Base-by-base conservation (phyloP, 2,797 vertebrate species). In the Macroramphosus scolopax region DNA sequence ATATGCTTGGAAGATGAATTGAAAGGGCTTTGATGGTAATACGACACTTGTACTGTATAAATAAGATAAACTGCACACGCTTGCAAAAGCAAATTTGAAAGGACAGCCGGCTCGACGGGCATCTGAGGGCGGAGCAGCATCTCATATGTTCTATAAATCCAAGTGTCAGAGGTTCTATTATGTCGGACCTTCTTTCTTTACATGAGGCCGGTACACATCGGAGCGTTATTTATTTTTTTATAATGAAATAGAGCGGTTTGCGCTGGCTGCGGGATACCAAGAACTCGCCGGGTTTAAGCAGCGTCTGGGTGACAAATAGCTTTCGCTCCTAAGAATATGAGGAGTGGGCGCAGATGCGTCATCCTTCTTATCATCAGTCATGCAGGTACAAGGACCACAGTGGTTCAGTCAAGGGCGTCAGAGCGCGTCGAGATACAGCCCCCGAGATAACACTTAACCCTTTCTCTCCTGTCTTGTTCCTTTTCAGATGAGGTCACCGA, bases 291-390 rank as follows among this genome's bases (percentile, higher is more conserved):
- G n/a, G n/a, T n/a, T 42, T 35, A 32, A 10, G 31, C 57, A 44
- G 46, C 4, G n/a, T 34, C 57, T 51, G 22, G 22, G 40, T 70
- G 72, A 80, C 16, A 14, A 78, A 81, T 59, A 47, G 67, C 49
- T 18, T 47, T 64, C 71, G 60, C 32, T 3, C 33, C 36, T 48
- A 46, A 54, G 66, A 72, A 49, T 39, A 41, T 25, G 44, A 69
- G 44, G 45, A 24, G 51, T 47, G 51, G 58, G 51, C 49, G 13
- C 73, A 78, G 63, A 82, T 81, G 71, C 26, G 61, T 84, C 77
- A 81, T 69, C 62, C 35, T 49, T 52, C 75, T 85, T 81, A 84
- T 87, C 83, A 62, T 65, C 63, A 52, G 68, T 72, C 77, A 77
- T 52, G 72, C 78, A 77, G 77, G 69, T 77, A 74, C 77, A 76